Conservation (phyloP, 1,140 invertebrate genomes). For the Procambarus virginalis region DNA sequence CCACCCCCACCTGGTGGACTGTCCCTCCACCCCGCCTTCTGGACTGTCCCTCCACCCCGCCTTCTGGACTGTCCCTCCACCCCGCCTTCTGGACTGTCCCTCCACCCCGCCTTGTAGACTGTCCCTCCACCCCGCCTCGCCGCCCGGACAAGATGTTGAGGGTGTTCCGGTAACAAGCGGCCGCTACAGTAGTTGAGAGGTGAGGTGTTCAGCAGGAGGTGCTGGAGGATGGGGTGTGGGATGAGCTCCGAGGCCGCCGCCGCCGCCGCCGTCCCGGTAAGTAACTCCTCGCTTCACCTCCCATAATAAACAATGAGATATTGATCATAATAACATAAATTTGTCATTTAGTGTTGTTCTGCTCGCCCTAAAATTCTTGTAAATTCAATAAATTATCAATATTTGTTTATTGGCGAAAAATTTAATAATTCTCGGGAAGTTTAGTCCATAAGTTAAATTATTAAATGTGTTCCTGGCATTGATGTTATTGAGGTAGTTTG, state of each 20-base stretch:
- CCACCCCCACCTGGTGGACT: not conserved
- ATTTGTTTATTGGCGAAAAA: no score
- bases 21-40: not conserved
- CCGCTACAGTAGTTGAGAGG: not conserved
- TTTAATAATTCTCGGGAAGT: no score
- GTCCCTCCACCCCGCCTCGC: not conserved
- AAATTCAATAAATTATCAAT: no score
- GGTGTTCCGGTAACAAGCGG: not conserved
- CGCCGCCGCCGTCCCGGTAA: conserved; percentile 10
- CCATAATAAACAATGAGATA: no score
- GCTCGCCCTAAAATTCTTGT: no score
- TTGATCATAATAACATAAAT: no score
- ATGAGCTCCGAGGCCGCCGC: conserved; percentile 33
- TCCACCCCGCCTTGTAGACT: not conserved
- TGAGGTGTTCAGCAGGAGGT: not conserved
- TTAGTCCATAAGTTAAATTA: no score
- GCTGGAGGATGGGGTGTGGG: conserved; percentile 28
- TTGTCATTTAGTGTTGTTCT: no score
- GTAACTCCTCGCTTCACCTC: not conserved
- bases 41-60: not conserved
- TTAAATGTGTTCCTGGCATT: no score
- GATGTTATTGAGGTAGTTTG: no score
- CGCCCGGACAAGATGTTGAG: not conserved
- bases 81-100: not conserved
- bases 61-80: no score